Percentiles rank a stretch among this genome's conserved stretches.
These are phyloP conservation scores for Gallinago nigripennis DNA, from an alignment of 2,797 vertebrate species.

Conservation along the genomic window DNA sequence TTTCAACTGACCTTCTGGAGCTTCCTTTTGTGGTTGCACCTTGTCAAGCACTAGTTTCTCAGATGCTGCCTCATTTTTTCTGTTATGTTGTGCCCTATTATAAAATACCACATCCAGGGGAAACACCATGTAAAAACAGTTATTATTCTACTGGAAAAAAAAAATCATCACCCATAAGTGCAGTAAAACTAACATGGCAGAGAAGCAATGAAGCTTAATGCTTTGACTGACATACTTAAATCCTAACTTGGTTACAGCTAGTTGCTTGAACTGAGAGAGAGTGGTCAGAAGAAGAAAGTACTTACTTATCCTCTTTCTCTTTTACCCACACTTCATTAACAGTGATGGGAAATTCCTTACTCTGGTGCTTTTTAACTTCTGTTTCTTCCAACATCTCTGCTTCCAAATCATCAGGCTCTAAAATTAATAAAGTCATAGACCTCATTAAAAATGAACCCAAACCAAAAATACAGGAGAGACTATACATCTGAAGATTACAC, in stretches of 20 bases:
- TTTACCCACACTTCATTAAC: constrained; percentile 85
- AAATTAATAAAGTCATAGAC: constrained; percentile 1
- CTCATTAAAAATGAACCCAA: neutral
- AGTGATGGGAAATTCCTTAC: constrained; percentile 47
- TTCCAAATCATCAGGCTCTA: constrained; percentile 87
- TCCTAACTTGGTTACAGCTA: neutral
- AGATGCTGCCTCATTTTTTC: constrained; percentile 5
- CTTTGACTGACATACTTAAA: neutral
- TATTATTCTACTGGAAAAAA: neutral
- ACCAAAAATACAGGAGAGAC: neutral
- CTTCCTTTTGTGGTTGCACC: constrained; percentile 6
- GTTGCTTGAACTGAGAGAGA: neutral
- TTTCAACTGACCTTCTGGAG: constrained; percentile 49
- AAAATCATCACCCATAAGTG: neutral
- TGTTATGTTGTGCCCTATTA: constrained; percentile 35
- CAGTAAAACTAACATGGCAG: neutral
- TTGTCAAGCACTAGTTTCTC: neutral
- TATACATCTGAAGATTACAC: neutral
- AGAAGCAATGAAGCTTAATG: neutral
- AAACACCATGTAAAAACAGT: neutral
- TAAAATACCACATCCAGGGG: neutral
- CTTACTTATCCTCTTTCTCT: constrained; percentile 74
- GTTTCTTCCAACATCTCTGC: constrained; percentile 83
- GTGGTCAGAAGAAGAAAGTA: neutral
- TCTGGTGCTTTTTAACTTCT: constrained; percentile 21